phyloP scores from a whole-genome alignment of 2,113 vertebrate species.

The Gorilla gorilla region DNA sequence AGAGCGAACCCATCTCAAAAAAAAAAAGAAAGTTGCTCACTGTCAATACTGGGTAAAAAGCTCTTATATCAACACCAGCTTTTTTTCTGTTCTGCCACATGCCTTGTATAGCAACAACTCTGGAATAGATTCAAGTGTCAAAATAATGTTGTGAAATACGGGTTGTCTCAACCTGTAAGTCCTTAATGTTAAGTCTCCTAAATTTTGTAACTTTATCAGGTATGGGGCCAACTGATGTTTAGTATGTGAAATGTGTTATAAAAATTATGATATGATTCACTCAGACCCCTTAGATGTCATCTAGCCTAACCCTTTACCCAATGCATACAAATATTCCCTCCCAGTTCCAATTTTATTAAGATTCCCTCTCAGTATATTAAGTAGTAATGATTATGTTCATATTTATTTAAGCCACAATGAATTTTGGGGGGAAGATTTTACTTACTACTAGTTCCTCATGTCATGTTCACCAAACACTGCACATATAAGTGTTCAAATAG shows the following conservation, averaged over 20 bases:
- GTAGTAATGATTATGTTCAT: not conserved
- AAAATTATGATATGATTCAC: not conserved
- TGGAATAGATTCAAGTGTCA: not conserved
- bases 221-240: not conserved
- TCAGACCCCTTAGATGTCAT: not conserved
- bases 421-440: not conserved
- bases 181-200: not conserved
- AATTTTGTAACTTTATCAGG: not conserved
- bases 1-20: too few relatives aligned
- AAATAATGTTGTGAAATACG: constrained; percentile 5
- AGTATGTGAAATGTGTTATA: not conserved
- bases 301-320: not conserved
- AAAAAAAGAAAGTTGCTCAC: not conserved
- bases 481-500: not conserved
- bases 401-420: not conserved
- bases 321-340: not conserved
- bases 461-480: not conserved
- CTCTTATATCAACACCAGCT: not conserved
- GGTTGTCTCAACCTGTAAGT: constrained; percentile 6
- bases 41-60: not conserved
- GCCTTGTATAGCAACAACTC: not conserved
- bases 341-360: not conserved
- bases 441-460: not conserved
- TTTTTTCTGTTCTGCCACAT: not conserved
- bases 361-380: not conserved